phyloP scores from a whole-genome alignment of 2,797 vertebrate species.

The Catharus ustulatus region DNA sequence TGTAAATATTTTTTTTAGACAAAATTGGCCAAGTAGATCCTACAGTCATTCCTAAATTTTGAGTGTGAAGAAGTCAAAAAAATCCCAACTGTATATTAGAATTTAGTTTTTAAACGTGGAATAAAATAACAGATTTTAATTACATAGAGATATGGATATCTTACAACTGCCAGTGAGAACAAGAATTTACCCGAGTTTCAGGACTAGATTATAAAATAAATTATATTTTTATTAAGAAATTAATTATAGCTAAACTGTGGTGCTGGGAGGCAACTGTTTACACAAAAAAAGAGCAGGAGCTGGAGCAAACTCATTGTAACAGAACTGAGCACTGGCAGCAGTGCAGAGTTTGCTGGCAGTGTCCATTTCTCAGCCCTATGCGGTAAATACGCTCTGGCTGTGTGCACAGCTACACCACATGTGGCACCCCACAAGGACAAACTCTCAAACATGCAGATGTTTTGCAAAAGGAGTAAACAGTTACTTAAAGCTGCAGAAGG shows the following conservation, averaged over 20 bases:
- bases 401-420: fast-evolving
- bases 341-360: background rate
- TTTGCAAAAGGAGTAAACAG: background rate
- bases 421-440: background rate
- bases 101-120: background rate
- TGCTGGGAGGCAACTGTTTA: background rate
- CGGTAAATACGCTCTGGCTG: background rate
- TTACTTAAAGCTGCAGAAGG: background rate
- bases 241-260: background rate
- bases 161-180: background rate
- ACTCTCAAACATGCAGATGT: fast-evolving
- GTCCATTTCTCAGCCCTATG: fast-evolving
- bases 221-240: background rate
- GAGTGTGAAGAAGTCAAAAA: background rate
- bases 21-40: background rate
- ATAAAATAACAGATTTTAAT: background rate
- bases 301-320: background rate
- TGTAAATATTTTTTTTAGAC: conserved; percentile 15
- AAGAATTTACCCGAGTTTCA: background rate
- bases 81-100: background rate
- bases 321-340: background rate
- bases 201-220: background rate
- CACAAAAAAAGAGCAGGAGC: background rate
- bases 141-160: background rate
- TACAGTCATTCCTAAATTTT: background rate